phyloP scores from a whole-genome alignment of 2,888 invertebrate species.

The Trachelus stipa region DNA sequence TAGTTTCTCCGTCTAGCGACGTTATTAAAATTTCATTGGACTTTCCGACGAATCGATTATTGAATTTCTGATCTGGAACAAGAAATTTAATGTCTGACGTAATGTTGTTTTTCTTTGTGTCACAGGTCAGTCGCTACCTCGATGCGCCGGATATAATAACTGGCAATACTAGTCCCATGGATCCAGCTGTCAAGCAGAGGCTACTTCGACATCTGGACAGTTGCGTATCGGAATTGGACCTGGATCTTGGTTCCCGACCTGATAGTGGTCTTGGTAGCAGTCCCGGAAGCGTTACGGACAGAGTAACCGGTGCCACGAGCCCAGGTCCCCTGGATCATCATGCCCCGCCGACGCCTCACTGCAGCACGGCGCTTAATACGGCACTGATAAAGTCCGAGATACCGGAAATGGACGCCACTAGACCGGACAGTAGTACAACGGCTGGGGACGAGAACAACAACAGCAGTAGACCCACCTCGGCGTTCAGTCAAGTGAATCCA shows the following conservation, averaged over 20 bases:
- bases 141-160: slow-evolving; percentile 74
- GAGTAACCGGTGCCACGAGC: slow-evolving; percentile 54
- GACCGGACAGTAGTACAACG: slow-evolving; percentile 65
- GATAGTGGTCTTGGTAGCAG: slow-evolving; percentile 63
- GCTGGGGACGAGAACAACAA: slow-evolving; percentile 68
- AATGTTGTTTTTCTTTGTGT: slow-evolving; percentile 11
- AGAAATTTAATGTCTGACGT: not conserved
- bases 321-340: slow-evolving; percentile 58
- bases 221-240: slow-evolving; percentile 73
- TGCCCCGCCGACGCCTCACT: slow-evolving; percentile 63
- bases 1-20: not conserved
- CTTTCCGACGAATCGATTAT: not conserved
- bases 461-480: slow-evolving; percentile 60
- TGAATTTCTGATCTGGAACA: not conserved
- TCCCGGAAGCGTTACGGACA: slow-evolving; percentile 62
- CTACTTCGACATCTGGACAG: slow-evolving; percentile 72
- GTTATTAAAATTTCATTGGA: not conserved
- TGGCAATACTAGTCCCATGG: slow-evolving; percentile 69
- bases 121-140: slow-evolving; percentile 70
- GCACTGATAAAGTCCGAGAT: slow-evolving; percentile 46
- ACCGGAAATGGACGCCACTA: slow-evolving; percentile 48
- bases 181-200: slow-evolving; percentile 71
- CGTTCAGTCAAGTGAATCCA: slow-evolving; percentile 54
- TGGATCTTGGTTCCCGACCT: slow-evolving; percentile 69
- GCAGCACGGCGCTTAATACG: slow-evolving; percentile 54